Base-by-base conservation (phyloP, 2,888 invertebrate species). In the Nomada ferruginata region DNA sequence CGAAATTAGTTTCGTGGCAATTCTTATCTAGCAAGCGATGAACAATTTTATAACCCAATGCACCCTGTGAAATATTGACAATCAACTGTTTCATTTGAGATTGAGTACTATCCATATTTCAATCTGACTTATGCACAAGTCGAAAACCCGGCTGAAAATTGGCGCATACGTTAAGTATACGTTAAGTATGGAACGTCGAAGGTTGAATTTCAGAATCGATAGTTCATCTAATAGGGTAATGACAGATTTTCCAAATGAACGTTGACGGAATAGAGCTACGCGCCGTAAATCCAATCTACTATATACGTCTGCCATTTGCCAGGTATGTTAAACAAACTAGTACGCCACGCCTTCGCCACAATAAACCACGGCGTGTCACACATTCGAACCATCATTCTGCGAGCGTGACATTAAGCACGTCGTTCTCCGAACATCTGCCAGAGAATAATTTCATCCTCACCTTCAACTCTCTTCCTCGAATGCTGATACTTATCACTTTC, bases 1-100 rank as follows among this genome's bases (percentile, higher is more conserved):
- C 53, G 70, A n/a, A 63, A 76, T 76, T 63, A 76, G 61, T 53
- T 76, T 29, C 29, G 9, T 44, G 18, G 23, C n/a, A 57, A 18
- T 55, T 23, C 55, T 64, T 47, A 20, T 23, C 36, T 55, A 15
- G 47, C 18, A 65, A 66, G 20, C 18, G 53, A 65, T 42, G 57
- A 59, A 47, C 29, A n/a, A 59, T 59, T 50, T 74, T 59, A 20
- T 23, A 20, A 29, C 9, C 7, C 13, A 29, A 44, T 20, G 55
- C 55, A 57, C 11, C 53, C 13, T 7, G 36, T 29, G 26, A 53
- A 73, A 73, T 44, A 44, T 18, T 26, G 26, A 42, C 55, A 65
- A 29, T 73, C 65, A 65, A 44, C 10, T 15, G 7, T 7, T 7
- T 13, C 26, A 26, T n/a, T 72, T 42, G 36, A 26, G n/a, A 52